Evolutionary conservation across 2,888 invertebrate genomes (phyloP).

Genomic region (Norana najaformis): DNA sequence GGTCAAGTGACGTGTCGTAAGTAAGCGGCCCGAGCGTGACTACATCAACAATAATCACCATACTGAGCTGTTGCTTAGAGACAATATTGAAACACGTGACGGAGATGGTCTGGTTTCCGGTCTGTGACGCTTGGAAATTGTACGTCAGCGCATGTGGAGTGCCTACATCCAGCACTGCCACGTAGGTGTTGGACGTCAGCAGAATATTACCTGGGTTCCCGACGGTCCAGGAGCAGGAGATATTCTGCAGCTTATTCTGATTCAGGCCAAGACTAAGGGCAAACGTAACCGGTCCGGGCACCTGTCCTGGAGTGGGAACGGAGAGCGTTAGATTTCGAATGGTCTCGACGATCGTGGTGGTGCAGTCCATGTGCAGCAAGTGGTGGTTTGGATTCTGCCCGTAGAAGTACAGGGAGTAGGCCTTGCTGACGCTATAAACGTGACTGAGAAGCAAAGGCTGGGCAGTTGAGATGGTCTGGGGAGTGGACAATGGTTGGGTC

Average conservation of each 20-base stretch:
- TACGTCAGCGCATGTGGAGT: no score
- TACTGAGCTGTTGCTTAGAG: not conserved
- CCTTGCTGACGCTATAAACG: not conserved
- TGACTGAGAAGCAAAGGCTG: not conserved
- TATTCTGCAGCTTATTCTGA: not conserved
- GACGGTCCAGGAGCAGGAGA: constrained; percentile 9
- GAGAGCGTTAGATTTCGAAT: no score
- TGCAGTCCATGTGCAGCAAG: no score
- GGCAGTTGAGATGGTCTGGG: not conserved
- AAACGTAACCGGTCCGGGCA: not conserved
- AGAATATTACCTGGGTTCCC: no score
- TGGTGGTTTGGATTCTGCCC: no score
- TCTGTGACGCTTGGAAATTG: no score
- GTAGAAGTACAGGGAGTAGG: not conserved
- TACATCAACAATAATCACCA: not conserved
- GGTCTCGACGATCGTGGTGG: no score
- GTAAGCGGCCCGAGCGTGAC: not conserved
- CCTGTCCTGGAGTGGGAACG: not conserved
- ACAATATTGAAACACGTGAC: constrained; percentile 4
- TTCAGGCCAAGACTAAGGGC: not conserved
- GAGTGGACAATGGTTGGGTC: not conserved
- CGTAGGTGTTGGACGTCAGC: not conserved
- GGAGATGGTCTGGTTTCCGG: not conserved
- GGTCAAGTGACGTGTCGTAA: not conserved
- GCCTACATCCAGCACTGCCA: not conserved